Percentiles rank a stretch among this genome's conserved stretches.
phyloP scores from a whole-genome alignment of 2,113 vertebrate genomes.

The Peromyscus leucopus region DNA sequence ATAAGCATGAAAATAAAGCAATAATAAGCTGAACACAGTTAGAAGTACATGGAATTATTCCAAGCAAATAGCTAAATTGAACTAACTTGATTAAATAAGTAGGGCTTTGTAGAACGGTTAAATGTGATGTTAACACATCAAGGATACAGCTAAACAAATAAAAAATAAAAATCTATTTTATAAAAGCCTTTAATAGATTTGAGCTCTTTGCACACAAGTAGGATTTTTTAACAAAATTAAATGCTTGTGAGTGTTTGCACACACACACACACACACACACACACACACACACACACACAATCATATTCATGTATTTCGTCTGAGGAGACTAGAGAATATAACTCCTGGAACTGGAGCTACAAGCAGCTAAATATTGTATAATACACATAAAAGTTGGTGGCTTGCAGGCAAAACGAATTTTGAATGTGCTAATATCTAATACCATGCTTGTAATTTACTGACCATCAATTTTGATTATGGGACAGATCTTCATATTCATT shows the following conservation, averaged over 20 bases:
- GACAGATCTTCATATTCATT: background rate
- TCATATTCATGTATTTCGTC: background rate
- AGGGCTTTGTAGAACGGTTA: background rate
- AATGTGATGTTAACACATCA: background rate
- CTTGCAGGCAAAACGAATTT: background rate
- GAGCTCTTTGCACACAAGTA: background rate
- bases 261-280: background rate
- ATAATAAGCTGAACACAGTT: background rate
- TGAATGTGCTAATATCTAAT: background rate
- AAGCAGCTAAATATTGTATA: background rate
- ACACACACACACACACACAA: too few species aligned
- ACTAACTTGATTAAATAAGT: background rate
- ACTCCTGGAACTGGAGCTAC: background rate
- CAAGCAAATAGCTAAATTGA: background rate
- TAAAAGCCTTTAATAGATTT: background rate
- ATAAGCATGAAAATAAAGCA: background rate
- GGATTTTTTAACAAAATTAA: background rate
- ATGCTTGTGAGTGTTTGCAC: background rate
- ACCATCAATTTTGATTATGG: conserved; percentile 8
- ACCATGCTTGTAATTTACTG: background rate
- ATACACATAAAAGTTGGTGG: background rate
- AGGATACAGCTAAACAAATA: background rate
- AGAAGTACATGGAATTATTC: background rate
- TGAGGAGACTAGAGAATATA: background rate
- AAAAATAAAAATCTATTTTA: background rate